Conservation (phyloP, 2,797 vertebrate species). For the Acipenser transmontanus region DNA sequence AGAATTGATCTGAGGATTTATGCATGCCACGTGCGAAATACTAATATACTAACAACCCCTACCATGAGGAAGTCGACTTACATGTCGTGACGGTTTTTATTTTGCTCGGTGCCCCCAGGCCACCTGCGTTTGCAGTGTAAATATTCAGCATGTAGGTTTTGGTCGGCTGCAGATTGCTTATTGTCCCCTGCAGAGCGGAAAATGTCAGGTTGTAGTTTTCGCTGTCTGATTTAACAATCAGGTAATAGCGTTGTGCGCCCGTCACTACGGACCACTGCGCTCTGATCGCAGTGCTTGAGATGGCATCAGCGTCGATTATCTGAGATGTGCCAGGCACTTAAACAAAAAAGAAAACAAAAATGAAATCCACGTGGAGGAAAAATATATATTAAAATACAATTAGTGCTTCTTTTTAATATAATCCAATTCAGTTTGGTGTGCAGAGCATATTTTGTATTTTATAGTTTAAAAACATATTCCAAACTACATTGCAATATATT, state of each 20-base stretch:
- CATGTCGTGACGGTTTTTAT: conserved; percentile 53
- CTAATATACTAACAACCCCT: no score
- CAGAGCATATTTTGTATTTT: no score
- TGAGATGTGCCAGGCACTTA: conserved; percentile 55
- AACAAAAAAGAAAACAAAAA: conserved; percentile 10
- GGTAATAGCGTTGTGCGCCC: conserved; percentile 40
- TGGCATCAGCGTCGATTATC: conserved; percentile 31
- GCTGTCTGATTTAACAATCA: conserved; percentile 33
- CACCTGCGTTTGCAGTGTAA: conserved; percentile 49
- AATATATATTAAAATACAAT: neutral
- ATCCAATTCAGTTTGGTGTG: neutral
- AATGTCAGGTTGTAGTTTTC: conserved; percentile 30
- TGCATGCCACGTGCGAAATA: no score
- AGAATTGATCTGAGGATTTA: no score
- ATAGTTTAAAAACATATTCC: no score
- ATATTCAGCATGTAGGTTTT: conserved; percentile 51
- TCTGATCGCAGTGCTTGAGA: conserved; percentile 48
- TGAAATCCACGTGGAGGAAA: neutral
- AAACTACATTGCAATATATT: no score
- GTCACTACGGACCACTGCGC: conserved; percentile 46
- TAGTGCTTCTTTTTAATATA: neutral
- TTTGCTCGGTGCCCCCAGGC: conserved; percentile 47
- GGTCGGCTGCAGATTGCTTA: conserved; percentile 39
- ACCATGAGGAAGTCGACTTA: conserved; percentile 37
- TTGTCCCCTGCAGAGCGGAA: conserved; percentile 21